Conservation (phyloP, 2,888 invertebrate genomes). For the Erebia ligea region DNA sequence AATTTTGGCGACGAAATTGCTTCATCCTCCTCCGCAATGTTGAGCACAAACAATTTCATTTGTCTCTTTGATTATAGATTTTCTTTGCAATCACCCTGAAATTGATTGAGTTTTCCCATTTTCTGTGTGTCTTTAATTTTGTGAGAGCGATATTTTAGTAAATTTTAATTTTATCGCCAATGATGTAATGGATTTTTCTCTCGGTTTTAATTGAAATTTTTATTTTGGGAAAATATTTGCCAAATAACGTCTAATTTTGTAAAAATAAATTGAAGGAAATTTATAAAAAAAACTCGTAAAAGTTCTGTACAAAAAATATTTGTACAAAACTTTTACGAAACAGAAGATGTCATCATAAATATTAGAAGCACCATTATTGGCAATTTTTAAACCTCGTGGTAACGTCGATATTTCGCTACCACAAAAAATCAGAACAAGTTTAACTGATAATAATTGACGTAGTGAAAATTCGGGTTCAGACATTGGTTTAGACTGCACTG, state of each 20-base stretch:
- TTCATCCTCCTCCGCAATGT: slow-evolving; percentile 9
- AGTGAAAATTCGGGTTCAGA: no score
- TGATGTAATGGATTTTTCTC: background rate
- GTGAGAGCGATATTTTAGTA: background rate
- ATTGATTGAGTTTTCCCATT: slow-evolving; percentile 18
- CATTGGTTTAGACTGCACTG: no score
- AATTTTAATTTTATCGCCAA: background rate
- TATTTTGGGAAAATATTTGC: background rate
- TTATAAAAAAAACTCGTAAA: no score
- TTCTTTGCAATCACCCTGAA: slow-evolving; percentile 16
- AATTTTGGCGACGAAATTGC: slow-evolving; percentile 23
- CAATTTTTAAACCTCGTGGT: background rate
- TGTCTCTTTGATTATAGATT: slow-evolving; percentile 24
- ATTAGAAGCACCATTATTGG: background rate
- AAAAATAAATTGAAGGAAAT: background rate
- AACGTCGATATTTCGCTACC: background rate
- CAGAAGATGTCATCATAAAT: no score
- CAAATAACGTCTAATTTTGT: background rate
- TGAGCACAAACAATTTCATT: slow-evolving; percentile 23
- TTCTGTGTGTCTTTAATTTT: slow-evolving; percentile 17
- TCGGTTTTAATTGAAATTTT: background rate
- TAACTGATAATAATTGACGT: no score
- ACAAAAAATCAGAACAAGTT: no score
- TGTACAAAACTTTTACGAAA: background rate
- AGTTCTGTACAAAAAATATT: no score